phyloP scores from a whole-genome alignment of 1,140 invertebrate species.

The Nymphalis io region DNA sequence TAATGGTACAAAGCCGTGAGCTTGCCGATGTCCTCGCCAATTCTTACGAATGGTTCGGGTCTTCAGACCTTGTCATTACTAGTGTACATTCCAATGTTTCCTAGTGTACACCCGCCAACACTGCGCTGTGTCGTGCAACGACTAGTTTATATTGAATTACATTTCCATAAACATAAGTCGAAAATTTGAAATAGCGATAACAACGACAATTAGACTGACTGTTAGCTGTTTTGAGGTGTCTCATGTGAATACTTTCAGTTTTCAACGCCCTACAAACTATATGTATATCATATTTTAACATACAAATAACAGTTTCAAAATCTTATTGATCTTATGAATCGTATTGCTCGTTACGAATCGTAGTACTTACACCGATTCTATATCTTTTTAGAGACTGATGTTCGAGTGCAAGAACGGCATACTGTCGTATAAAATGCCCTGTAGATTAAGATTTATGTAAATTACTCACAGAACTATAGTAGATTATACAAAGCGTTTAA shows the following conservation, averaged over 20 bases:
- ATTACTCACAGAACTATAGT: slow-evolving; percentile 20
- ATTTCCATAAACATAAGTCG: background rate
- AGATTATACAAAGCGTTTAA: slow-evolving; percentile 14
- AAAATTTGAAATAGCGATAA: background rate
- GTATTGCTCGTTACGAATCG: no score
- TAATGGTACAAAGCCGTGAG: slow-evolving; percentile 26
- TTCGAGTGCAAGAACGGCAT: slow-evolving; percentile 6
- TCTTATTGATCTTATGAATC: no score
- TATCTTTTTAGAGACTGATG: slow-evolving; percentile 25
- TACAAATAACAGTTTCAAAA: no score
- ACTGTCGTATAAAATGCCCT: slow-evolving; percentile 2
- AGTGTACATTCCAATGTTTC: slow-evolving; percentile 34
- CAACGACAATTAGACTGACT: background rate
- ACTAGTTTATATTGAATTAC: slow-evolving; percentile 7
- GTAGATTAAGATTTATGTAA: slow-evolving; percentile 16
- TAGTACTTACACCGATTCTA: background rate
- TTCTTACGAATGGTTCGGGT: slow-evolving; percentile 7
- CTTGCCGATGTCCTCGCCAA: slow-evolving; percentile 26
- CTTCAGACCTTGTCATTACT: slow-evolving; percentile 6
- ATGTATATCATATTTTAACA: background rate
- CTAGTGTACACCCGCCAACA: slow-evolving; percentile 16
- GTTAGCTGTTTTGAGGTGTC: background rate
- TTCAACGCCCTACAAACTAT: no score
- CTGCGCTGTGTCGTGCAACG: background rate
- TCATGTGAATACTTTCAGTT: background rate